Evolutionary conservation across 2,113 vertebrate species (phyloP), one percentile per base, ranked within the genome.

Genomic region (Thomomys bottae): DNA sequence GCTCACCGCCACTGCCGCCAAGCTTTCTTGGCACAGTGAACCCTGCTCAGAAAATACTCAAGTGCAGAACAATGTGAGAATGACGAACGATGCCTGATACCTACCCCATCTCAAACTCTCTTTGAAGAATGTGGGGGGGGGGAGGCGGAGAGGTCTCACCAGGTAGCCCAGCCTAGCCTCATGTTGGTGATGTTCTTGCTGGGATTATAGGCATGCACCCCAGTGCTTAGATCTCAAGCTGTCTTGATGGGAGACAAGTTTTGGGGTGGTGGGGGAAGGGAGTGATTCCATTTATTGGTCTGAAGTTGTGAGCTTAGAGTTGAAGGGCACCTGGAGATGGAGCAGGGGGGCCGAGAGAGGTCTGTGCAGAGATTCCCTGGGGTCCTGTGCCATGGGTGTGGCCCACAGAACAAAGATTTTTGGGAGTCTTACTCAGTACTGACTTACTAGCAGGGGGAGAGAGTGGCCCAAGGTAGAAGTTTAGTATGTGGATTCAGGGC

Each of bases 281-380:
- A 42, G 9, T 10, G 7, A 61, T 70, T 4, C 42, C 20, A 18
- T 54, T 77, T 42, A 49, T 24, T 23, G 28, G 45, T 20, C 40
- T 90, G 30, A 23, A 4, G 30, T 49, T 93, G 70, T 32, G 67
- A 70, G 61, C 21, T 34, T 68, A 28, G 4, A 57, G 28, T 26
- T 23, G 7, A 87, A 63, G 34, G 28, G 6, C 40, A 85, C 54
- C n/a, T 57, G 15, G 32, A 14, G 61, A 15, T 23, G 6, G 45
- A 45, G 45, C 45, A 8, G 45, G 45, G 45, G 45, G 76, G 26
- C 68, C 3, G 28, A 2, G n/a, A 68, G 17, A 59, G 49, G 0
- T 2, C 10, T 11, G 9, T 0, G 6, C 14, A 12, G 49, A 45
- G 20, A 64, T 6, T 20, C 1, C 1, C 21, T 23, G 0, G 18